phyloP scores from a whole-genome alignment of 2,113 vertebrate species.

The Carettochelys insculpta region DNA sequence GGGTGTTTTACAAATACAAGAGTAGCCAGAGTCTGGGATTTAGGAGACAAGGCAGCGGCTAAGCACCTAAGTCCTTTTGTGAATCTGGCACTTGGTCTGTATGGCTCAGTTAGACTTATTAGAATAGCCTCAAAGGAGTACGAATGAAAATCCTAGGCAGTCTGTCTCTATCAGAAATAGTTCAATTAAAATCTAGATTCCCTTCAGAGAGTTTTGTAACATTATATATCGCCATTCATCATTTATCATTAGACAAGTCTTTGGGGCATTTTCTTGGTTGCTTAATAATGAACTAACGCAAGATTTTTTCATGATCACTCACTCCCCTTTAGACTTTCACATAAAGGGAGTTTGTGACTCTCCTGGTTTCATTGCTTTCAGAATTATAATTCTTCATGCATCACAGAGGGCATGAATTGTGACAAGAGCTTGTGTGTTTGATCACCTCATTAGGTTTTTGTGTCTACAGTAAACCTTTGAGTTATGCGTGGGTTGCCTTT shows the following conservation, averaged over 20 bases:
- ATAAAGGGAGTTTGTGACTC: slow-evolving; percentile 15
- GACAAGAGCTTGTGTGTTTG: accelerated
- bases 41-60: no score
- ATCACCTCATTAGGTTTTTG: slow-evolving; percentile 43
- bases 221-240: slow-evolving; percentile 56
- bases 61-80: no score
- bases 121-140: slow-evolving; percentile 66
- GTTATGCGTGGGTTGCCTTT: no score
- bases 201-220: slow-evolving; percentile 63
- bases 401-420: not conserved
- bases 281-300: not conserved
- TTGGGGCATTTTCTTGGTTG: slow-evolving; percentile 46
- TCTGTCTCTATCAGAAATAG: slow-evolving; percentile 61
- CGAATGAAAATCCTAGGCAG: slow-evolving; percentile 66
- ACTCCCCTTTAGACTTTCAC: slow-evolving; percentile 31
- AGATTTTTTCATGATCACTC: slow-evolving; percentile 32
- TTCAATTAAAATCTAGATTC: slow-evolving; percentile 51
- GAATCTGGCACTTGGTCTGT: slow-evolving; percentile 17
- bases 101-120: slow-evolving; percentile 55
- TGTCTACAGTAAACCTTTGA: no score
- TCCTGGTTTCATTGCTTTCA: not conserved
- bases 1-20: no score
- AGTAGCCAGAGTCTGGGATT: no score
- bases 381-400: slow-evolving; percentile 28
- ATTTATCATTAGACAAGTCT: slow-evolving; percentile 58